Evolutionary conservation across 2,113 vertebrate species (phyloP), one percentile per base, ranked within the genome.

Genomic region (Apistogramma diplotaenia): DNA sequence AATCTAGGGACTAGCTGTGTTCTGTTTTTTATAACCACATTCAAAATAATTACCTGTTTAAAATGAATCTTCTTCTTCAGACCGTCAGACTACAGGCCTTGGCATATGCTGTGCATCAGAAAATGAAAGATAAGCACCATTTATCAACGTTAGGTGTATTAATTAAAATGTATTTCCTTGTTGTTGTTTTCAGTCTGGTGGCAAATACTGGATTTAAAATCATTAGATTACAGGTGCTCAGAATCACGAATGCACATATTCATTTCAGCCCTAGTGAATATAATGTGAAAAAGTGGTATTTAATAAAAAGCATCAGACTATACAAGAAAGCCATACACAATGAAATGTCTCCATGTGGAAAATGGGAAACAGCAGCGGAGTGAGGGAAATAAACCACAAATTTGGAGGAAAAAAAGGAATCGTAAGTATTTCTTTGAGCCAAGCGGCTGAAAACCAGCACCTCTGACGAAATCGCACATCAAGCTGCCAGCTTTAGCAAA

Each of bases 341-440:
- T 40, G 13, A 61, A 73, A 80, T 73, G 62, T 56, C 40, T 13
- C 10, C 6, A 70, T 65, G 62, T 65, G 71, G 46, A 54, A 90
- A 87, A 76, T 51, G 31, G n/a, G 78, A 76, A 82, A 59, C 46
- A 46, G 23, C 53, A 73, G 65, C 4, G 58, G 55, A 77, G 37
- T 49, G 19, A 51, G 81, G 53, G 73, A 89, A 81, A 77, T 74
- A 83, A 83, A 70, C 79, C 74, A 37, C 43, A 11, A 2, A 72
- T 55, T 77, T 53, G 2, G 16, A 8, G 2, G 4, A 16, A 16
- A 19, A 51, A 70, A 46, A 57, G 77, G 49, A 59, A 25, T 82
- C 40, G 31, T n/a, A 49, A 73, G 37, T 70, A 6, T 57, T 86
- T 83, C 40, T 74, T 62, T 74, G 53, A 71, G 58, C 54, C 19